phyloP scores from a whole-genome alignment of 2,797 vertebrate species.

The Nyctibius grandis region DNA sequence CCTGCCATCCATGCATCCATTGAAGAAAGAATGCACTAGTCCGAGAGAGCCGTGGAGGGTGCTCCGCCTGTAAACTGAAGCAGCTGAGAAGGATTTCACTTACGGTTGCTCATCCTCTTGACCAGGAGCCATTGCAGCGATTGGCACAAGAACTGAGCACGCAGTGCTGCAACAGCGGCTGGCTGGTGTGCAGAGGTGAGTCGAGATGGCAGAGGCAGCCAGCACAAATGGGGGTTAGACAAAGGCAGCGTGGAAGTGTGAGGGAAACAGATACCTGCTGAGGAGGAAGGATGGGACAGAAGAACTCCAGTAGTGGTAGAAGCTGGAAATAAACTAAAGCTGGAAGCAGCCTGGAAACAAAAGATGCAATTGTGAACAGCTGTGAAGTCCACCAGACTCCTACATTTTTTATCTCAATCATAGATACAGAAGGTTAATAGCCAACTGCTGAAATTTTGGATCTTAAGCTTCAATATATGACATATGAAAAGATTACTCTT shows the following conservation, averaged over 20 bases:
- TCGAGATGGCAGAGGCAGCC: neutral
- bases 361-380: neutral
- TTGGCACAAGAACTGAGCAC: neutral
- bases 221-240: neutral
- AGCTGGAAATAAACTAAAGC: neutral
- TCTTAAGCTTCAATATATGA: neutral
- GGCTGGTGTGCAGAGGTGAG: fast-evolving
- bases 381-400: neutral
- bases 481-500: neutral
- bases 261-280: neutral
- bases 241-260: neutral
- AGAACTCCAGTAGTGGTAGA: neutral
- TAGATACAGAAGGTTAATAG: neutral
- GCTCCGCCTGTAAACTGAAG: neutral
- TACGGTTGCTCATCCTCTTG: fast-evolving
- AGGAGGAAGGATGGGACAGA: neutral
- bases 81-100: neutral
- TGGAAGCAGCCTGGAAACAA: neutral
- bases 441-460: neutral
- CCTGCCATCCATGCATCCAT: fast-evolving
- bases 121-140: fast-evolving
- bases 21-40: neutral
- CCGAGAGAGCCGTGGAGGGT: neutral
- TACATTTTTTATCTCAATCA: neutral
- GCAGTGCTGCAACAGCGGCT: fast-evolving